Evolutionary conservation across 2,797 vertebrate species (phyloP).

Genomic region (Cichlasoma orientale): DNA sequence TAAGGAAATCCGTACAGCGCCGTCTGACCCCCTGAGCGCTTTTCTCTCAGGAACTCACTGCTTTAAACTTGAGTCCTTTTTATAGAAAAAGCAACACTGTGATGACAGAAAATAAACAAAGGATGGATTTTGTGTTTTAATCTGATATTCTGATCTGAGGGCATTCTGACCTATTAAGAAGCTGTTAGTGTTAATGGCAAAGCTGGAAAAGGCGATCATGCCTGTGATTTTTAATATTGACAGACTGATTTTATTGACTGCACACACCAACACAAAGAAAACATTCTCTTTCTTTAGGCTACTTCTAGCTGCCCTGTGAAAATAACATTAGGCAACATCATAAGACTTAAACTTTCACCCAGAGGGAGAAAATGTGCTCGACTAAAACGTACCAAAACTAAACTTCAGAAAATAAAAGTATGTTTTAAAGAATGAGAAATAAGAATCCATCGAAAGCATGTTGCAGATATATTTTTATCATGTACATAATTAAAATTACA

Average conservation of each 20-base stretch:
- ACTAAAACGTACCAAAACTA: fast-evolving
- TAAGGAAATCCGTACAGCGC: not conserved
- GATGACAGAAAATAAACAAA: not conserved
- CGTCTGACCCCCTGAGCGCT: not conserved
- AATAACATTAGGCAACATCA: not conserved
- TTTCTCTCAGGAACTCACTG: too few relatives aligned
- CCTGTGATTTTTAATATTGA: not conserved
- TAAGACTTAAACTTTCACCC: not conserved
- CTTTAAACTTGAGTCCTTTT: not conserved
- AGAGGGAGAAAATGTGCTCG: not conserved
- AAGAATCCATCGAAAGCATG: conserved; percentile 3
- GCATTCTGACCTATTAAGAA: not conserved
- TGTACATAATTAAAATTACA: conserved; percentile 58
- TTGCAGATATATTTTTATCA: conserved; percentile 44
- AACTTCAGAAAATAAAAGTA: not conserved
- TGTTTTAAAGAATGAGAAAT: not conserved
- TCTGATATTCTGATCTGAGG: not conserved
- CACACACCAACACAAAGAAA: not conserved
- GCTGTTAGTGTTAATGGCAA: not conserved
- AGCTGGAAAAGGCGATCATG: not conserved
- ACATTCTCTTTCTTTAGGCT: not conserved
- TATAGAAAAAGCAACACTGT: not conserved
- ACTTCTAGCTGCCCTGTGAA: not conserved
- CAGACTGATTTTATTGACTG: conserved; percentile 1
- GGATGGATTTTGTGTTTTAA: not conserved